phyloP scores from a whole-genome alignment of 2,797 vertebrate genomes.

The Sylvia borin region DNA sequence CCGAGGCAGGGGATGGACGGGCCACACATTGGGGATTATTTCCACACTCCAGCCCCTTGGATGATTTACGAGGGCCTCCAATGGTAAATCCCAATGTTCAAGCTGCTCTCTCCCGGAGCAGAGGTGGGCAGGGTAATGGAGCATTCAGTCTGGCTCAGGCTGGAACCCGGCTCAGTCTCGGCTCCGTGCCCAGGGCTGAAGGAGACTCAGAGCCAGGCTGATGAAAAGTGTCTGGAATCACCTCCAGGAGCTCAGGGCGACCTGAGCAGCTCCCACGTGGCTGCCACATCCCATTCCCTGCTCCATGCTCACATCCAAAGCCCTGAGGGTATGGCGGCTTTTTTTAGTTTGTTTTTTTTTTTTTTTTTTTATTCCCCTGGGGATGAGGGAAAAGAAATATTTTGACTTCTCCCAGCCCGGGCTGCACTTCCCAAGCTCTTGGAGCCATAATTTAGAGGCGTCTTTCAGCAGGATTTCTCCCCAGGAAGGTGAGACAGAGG shows the following conservation, averaged over 20 bases:
- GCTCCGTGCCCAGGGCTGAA: constrained; percentile 57
- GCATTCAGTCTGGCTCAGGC: constrained; percentile 73
- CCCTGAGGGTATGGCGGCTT: background rate
- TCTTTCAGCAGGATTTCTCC: constrained; percentile 46
- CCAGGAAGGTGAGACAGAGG: background rate
- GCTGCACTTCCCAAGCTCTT: background rate
- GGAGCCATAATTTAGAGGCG: constrained; percentile 12
- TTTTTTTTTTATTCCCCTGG: background rate
- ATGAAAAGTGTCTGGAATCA: constrained; percentile 50
- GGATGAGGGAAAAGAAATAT: constrained; percentile 1
- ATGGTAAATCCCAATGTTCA: constrained; percentile 13
- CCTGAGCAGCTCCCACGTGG: background rate
- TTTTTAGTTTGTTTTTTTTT: no score
- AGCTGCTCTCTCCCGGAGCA: constrained; percentile 54
- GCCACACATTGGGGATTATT: background rate
- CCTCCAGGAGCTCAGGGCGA: constrained; percentile 18
- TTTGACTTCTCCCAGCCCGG: constrained; percentile 19
- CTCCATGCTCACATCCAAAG: background rate
- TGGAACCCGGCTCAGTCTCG: constrained; percentile 56
- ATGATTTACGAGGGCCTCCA: constrained; percentile 62
- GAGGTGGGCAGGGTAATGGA: constrained; percentile 75
- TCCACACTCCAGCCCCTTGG: background rate
- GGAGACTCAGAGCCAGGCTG: constrained; percentile 12
- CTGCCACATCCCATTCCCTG: background rate
- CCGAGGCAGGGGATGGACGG: background rate